Evolutionary conservation across 2,888 invertebrate species (phyloP).

Genomic region (Athalia rosae): DNA sequence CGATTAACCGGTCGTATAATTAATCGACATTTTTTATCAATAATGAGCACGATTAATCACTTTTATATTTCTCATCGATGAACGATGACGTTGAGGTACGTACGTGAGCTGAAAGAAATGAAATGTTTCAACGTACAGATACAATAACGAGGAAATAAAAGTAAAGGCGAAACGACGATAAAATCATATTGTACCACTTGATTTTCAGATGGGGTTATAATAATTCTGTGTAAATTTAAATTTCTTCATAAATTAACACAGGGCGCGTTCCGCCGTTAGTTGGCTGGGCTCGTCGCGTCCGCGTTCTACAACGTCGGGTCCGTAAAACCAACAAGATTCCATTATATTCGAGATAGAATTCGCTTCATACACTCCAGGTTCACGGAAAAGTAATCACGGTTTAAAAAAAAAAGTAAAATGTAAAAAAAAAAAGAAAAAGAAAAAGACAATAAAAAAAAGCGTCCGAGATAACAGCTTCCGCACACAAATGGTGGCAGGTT

Average conservation of each 20-base stretch:
- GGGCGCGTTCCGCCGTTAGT: too few species aligned
- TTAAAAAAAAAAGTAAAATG: not conserved
- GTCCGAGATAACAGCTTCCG: constrained; percentile 2
- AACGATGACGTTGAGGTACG: too few species aligned
- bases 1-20: too few species aligned
- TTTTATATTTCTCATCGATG: too few species aligned
- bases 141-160: too few species aligned
- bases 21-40: too few species aligned
- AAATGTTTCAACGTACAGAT: too few species aligned
- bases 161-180: too few species aligned
- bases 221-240: constrained; percentile 9
- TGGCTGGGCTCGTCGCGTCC: too few species aligned
- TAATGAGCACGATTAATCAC: too few species aligned
- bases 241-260: constrained; percentile 9
- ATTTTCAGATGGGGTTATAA: not conserved
- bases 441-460: not conserved
- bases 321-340: constrained; percentile 10
- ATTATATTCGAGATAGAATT: not conserved
- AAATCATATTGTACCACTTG: not conserved
- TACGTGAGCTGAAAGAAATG: too few species aligned
- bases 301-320: not conserved
- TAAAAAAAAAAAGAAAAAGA: too few species aligned
- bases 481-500: not conserved
- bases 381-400: constrained; percentile 3
- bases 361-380: not conserved